These are phyloP conservation scores for Paramisgurnus dabryanus DNA, from an alignment of 2,113 vertebrate species.

Conservation along the genomic window DNA sequence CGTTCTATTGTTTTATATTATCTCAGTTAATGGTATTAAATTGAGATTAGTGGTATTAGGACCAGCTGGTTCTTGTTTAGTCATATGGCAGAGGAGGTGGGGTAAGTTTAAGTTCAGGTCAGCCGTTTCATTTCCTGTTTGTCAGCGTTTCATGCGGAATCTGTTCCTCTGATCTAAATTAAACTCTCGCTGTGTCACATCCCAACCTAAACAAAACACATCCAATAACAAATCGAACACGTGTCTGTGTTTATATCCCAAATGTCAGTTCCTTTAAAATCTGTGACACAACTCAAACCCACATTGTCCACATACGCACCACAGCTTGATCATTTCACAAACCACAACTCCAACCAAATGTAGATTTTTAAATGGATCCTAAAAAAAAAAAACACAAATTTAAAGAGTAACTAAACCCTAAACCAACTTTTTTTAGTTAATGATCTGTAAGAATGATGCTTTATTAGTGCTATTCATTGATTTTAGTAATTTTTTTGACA, in stretches of 20 bases:
- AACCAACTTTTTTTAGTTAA: too few relatives aligned
- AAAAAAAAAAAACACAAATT: too few relatives aligned
- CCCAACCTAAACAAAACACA: background rate
- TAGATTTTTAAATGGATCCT: background rate
- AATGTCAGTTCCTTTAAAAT: background rate
- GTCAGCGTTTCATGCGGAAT: background rate
- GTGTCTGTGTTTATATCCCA: background rate
- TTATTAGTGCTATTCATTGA: too few relatives aligned
- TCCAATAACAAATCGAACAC: background rate
- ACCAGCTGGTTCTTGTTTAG: constrained; percentile 31
- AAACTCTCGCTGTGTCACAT: background rate
- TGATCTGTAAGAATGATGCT: too few relatives aligned
- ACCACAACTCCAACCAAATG: background rate
- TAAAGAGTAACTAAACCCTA: too few relatives aligned
- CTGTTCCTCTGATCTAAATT: constrained; percentile 2
- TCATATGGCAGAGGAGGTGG: background rate
- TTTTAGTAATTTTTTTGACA: too few relatives aligned
- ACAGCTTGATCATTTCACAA: background rate
- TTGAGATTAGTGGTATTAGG: constrained; percentile 25
- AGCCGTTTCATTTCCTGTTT: constrained; percentile 24
- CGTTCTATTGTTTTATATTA: constrained; percentile 19
- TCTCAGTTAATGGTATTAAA: constrained; percentile 23
- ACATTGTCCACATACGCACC: background rate
- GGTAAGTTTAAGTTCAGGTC: constrained; percentile 30
- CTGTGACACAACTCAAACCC: background rate